Evolutionary conservation across 2,113 vertebrate genomes (phyloP), one percentile per base, ranked within the genome.

Genomic region (Acinonyx jubatus): DNA sequence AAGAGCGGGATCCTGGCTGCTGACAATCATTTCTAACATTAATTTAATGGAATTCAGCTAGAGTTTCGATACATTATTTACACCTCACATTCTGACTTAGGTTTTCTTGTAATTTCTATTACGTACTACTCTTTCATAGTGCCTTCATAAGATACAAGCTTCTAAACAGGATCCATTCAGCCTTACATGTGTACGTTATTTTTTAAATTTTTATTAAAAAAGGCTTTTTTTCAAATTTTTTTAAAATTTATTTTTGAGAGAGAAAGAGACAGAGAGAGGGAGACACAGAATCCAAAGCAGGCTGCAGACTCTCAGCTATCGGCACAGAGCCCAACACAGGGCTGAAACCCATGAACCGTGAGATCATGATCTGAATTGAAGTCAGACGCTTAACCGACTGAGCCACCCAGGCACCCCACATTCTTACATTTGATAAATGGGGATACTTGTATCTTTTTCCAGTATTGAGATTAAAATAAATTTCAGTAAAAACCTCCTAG

Each of bases 401-500:
- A 61, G 21, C 21, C 21, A 23, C 57, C 19, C 57, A 61, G 57
- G 57, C 21, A 7, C 57, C 21, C 57, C 57, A 7, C 41, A 76
- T 71, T 66, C 91, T 85, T 41, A 88, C 85, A 33, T 50, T 48
- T 57, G 80, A 81, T 38, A 88, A 71, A 50, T 87, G 68, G 27
- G 74, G 82, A 29, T 57, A 73, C 23, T 91, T 95, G 83, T 66
- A 57, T 76, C 4, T 89, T 86, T 55, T 33, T 18, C 52, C 78
- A 4, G 50, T 82, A 79, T 33, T 76, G 57, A 81, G 45, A 55
- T 78, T 63, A 63, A 81, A 92, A 66, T 73, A 74, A 25, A 5
- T 82, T 94, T 45, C 48, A 76, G 52, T 83, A 71, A 84, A 88
- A 93, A 36, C 85, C n/a, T 96, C 85, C 36, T 84, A 78, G 65